Evolutionary conservation across 2,888 invertebrate species (phyloP), one percentile per base, ranked within the genome.

Genomic region (Meteorus cinctellus): DNA sequence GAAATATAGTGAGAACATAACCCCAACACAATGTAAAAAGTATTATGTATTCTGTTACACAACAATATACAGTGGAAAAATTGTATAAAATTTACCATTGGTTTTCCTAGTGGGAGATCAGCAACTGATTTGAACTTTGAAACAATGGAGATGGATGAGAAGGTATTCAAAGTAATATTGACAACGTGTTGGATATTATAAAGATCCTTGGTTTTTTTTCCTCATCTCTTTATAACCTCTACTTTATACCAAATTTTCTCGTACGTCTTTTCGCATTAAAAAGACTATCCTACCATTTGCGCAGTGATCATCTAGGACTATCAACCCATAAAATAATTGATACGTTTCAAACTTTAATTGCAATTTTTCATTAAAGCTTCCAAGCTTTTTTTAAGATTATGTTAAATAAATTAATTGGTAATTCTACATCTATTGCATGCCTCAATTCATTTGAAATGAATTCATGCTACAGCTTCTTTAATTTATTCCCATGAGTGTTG

Each of bases 101-200:
- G 70, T 83, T 79, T 85, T 82, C 82, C 72, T 81, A 86, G 86
- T 79, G 84, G 83, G 82, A 78, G 75, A 78, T 83, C 79, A 24
- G 80, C 79, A 83, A 75, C 80, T 80, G 75, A 77, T 83, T 79
- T 81, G 79, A 83, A 75, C 79, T 80, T 81, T 81, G 78, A 83
- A 78, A 81, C 81, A 80, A 77, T 81, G 81, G 81, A 77, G 78
- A 86, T 86, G 86, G 84, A 87, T 65, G 82, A 83, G 74, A 83
- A 85, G 82, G 84, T 85, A 85, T 59, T 77, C 66, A 48, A 71
- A 29, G 63, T 29, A 34, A 27, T 62, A 27, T 62, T 62, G 24
- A 62, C 27, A 27, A n/a, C 16, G 60, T 62, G 62, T 62, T 62
- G 41, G 8, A 41, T 41, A 74, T 68, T 66, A 75, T 72, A 72